These are phyloP conservation scores for Takifugu rubripes DNA, from an alignment of 2,797 vertebrate species.

Conservation along the genomic window DNA sequence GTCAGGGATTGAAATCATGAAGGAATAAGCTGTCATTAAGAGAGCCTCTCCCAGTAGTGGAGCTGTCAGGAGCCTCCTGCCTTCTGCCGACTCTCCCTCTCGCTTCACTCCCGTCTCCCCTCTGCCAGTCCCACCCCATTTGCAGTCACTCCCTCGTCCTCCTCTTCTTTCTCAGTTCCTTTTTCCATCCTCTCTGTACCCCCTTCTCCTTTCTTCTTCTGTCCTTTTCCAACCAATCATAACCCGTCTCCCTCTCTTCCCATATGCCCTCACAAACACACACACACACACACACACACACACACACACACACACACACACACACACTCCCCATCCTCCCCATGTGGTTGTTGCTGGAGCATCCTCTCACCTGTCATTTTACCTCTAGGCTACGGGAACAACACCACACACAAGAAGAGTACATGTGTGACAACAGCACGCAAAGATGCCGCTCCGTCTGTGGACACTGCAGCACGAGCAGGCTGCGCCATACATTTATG, in stretches of 20 bases:
- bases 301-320: too few species aligned
- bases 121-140: constrained; percentile 71
- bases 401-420: constrained; percentile 50
- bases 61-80: constrained; percentile 82
- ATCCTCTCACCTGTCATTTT: constrained; percentile 82
- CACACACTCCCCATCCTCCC: constrained; percentile 23
- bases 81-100: constrained; percentile 62
- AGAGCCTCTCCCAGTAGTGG: constrained; percentile 86
- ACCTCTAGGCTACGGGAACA: constrained; percentile 72
- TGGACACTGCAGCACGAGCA: not conserved
- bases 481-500: not conserved
- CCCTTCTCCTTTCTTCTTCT: constrained; percentile 35
- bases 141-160: constrained; percentile 69
- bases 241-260: constrained; percentile 29
- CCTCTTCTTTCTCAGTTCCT: constrained; percentile 61
- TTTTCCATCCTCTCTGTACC: constrained; percentile 47
- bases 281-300: too few species aligned
- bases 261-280: constrained; percentile 1
- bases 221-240: constrained; percentile 62
- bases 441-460: constrained; percentile 9
- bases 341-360: constrained; percentile 52
- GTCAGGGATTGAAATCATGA: constrained; percentile 95
- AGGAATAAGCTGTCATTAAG: constrained; percentile 97
- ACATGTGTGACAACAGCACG: constrained; percentile 14
- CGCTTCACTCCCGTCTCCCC: constrained; percentile 51